These are phyloP conservation scores for Drosophila navojoa DNA, from an alignment of 1,140 invertebrate genomes.

Conservation along the genomic window DNA sequence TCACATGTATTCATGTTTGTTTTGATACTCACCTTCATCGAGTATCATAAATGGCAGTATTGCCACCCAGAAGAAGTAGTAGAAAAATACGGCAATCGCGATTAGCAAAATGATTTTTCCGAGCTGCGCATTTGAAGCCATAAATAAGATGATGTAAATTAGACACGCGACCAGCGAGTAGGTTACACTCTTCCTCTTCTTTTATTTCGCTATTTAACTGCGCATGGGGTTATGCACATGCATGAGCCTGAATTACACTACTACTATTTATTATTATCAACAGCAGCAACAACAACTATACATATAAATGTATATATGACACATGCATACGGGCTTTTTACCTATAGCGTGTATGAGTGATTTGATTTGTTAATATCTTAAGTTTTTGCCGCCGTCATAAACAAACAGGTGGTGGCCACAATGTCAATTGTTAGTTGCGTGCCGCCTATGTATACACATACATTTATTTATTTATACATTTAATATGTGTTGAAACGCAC, in stretches of 20 bases:
- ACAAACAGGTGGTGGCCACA: constrained; percentile 50
- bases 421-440: constrained; percentile 47
- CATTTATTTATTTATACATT: neutral
- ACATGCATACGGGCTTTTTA: constrained; percentile 36
- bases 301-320: neutral
- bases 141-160: constrained; percentile 63
- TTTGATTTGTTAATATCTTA: neutral
- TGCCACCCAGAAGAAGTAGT: constrained; percentile 89
- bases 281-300: neutral
- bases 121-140: constrained; percentile 83
- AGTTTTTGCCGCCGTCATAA: constrained; percentile 35
- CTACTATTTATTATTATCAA: constrained; percentile 18
- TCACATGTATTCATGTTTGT: constrained; percentile 17
- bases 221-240: constrained; percentile 30
- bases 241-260: constrained; percentile 13
- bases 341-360: constrained; percentile 7
- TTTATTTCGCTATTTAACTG: constrained; percentile 1
- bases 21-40: constrained; percentile 81
- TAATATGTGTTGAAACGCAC: constrained; percentile 4
- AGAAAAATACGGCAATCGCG: constrained; percentile 85
- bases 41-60: constrained; percentile 88
- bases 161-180: constrained; percentile 30
- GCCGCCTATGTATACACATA: constrained; percentile 21
- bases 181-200: neutral
- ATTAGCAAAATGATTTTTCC: constrained; percentile 86